Percentiles rank a stretch among this genome's conserved stretches.
Evolutionary conservation across 2,888 invertebrate species (phyloP).

Genomic region (Melieria picta): DNA sequence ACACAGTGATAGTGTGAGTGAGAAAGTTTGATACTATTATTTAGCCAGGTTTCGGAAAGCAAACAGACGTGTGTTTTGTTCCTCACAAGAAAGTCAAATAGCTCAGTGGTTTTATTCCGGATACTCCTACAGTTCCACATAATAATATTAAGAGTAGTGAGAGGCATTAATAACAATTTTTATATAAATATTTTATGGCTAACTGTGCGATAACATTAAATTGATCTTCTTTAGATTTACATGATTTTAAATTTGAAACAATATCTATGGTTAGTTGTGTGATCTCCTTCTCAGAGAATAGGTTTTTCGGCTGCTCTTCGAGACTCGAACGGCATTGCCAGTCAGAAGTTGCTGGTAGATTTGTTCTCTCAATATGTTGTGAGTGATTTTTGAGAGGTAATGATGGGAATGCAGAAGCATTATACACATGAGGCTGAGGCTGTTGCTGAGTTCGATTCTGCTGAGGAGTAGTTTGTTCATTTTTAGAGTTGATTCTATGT

Average conservation of each 20-base stretch:
- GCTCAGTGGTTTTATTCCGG: slow-evolving; percentile 24
- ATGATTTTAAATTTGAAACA: slow-evolving; percentile 19
- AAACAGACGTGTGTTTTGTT: slow-evolving; percentile 20
- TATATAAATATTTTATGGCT: slow-evolving; percentile 21
- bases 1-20: slow-evolving; percentile 15
- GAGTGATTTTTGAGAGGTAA: neutral
- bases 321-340: neutral
- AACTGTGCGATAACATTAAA: slow-evolving; percentile 27
- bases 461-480: neutral
- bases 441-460: too few relatives aligned
- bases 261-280: slow-evolving; percentile 16
- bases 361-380: neutral
- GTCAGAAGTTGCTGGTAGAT: neutral
- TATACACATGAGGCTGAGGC: neutral
- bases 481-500: neutral
- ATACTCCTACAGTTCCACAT: slow-evolving; percentile 27
- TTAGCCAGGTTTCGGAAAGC: slow-evolving; percentile 29
- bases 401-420: neutral
- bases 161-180: slow-evolving; percentile 3
- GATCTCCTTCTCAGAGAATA: slow-evolving; percentile 30
- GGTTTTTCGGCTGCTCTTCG: neutral
- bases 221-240: slow-evolving; percentile 30
- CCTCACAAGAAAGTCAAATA: slow-evolving; percentile 24
- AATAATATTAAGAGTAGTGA: slow-evolving; percentile 10
- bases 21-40: slow-evolving; percentile 2